Evolutionary conservation across 2,113 vertebrate genomes (phyloP).

Genomic region (Neodon shergylaensis): DNA sequence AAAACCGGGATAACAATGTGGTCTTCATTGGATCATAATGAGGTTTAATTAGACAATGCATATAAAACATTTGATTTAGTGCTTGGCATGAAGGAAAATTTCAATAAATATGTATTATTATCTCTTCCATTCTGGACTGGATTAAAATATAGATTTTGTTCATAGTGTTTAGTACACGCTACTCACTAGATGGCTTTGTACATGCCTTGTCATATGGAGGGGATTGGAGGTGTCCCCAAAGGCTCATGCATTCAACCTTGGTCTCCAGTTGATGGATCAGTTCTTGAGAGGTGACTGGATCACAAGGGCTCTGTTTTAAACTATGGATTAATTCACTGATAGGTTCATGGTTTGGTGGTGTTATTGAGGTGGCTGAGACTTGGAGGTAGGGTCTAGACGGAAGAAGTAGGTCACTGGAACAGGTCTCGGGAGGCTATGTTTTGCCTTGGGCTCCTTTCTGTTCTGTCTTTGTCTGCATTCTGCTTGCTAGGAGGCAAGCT

Average conservation of each 20-base stretch:
- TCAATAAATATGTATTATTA: constrained; percentile 49
- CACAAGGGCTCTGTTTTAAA: not conserved
- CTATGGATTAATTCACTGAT: not conserved
- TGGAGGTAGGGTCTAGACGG: not conserved
- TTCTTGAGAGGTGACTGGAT: not conserved
- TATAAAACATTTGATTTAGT: constrained; percentile 50
- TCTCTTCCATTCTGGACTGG: not conserved
- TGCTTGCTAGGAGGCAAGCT: not conserved
- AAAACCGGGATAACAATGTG: constrained; percentile 39
- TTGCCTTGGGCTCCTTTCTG: not conserved
- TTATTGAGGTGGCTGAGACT: not conserved
- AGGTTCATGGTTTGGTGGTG: not conserved
- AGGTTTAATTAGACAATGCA: constrained; percentile 42
- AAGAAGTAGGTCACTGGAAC: not conserved
- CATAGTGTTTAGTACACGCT: not conserved
- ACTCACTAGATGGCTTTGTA: not conserved
- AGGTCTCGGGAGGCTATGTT: not conserved
- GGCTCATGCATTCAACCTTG: not conserved
- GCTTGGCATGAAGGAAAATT: not conserved
- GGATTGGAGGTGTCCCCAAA: not conserved
- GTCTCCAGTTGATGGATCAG: not conserved
- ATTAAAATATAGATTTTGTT: not conserved
- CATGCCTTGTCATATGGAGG: not conserved
- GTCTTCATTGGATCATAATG: not conserved
- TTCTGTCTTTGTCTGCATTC: not conserved